Conservation (phyloP, 2,888 invertebrate species). For the Nudaria mundana region DNA sequence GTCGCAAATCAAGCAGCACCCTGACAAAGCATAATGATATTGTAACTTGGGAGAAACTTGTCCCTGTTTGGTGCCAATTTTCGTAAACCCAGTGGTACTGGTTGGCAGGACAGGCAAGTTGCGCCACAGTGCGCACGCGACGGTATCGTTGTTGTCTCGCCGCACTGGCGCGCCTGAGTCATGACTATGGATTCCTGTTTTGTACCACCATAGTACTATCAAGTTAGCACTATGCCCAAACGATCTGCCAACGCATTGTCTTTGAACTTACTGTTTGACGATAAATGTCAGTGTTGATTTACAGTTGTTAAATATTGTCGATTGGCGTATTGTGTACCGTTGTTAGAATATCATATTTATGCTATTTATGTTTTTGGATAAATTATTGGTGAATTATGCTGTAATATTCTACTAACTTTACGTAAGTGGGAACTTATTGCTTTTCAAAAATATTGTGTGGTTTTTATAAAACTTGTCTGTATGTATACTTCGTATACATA, state of each 20-base stretch:
- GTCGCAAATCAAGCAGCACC: neutral
- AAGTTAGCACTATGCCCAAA: slow-evolving; percentile 69
- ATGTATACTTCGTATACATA: no score
- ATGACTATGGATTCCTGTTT: slow-evolving; percentile 69
- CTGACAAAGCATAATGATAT: neutral
- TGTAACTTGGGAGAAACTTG: neutral
- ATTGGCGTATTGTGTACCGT: slow-evolving; percentile 31
- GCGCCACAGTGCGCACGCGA: slow-evolving; percentile 33
- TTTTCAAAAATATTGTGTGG: neutral
- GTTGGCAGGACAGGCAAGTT: slow-evolving; percentile 5
- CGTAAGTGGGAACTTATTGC: neutral
- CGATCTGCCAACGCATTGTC: slow-evolving; percentile 77
- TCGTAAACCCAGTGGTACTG: slow-evolving; percentile 1
- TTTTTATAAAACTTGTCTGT: no score
- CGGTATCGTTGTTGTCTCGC: slow-evolving; percentile 38
- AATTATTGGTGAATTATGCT: slow-evolving; percentile 1
- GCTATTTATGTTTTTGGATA: slow-evolving; percentile 17
- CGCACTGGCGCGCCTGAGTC: slow-evolving; percentile 60
- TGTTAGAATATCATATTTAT: slow-evolving; percentile 27
- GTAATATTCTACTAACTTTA: neutral
- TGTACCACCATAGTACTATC: slow-evolving; percentile 55
- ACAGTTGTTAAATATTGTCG: slow-evolving; percentile 44
- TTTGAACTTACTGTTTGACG: slow-evolving; percentile 69
- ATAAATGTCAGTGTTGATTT: slow-evolving; percentile 70
- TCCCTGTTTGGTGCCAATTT: neutral